Evolutionary conservation across 2,888 invertebrate species (phyloP), one percentile per base, ranked within the genome.

Genomic region (Ariolimax columbianus): DNA sequence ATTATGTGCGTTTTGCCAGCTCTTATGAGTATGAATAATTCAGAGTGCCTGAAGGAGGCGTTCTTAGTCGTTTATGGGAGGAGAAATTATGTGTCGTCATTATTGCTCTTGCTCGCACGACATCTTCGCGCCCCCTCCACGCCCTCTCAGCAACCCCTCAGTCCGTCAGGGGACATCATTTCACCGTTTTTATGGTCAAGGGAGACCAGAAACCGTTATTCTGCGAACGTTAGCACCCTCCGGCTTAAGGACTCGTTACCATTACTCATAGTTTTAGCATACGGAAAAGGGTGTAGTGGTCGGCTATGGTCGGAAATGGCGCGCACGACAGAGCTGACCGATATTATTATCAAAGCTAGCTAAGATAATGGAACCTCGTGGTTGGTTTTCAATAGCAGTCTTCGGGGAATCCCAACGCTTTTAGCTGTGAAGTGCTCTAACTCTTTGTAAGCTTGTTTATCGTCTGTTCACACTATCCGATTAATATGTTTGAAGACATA

Each of bases 21-120:
- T 77, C 78, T 78, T 78, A 83, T 83, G 83, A 78, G 70, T 70
- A 83, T 83, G 83, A 83, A 83, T 83, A 55, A 83, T 83, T 83
- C 83, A 83, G 72, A 36, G 66, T 33, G 77, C 38, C 63, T 30
- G n/a, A 40, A 78, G 33, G 63, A 59, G 43, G 19, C 47, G 17
- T 59, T 26, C 78, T 63, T 63, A 63, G 23, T 63, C 68, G 80
- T 80, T 82, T 82, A 82, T 82, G 30, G 70, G 72, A 72, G 70
- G 33, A 51, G 51, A 72, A 82, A 55, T 82, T 82, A 82, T 82
- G 81, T 66, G 55, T 72, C 55, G 55, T 82, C 81, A 72, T 82
- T 66, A 38, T 70, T 36, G 51, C 70, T n/a, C 6, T 2, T 72
- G 68, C 51, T 51, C 80, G 30, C 47, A 36, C 72, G 72, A 72